phyloP scores from a whole-genome alignment of 2,797 vertebrate species.

The Micrastur ruficollis region DNA sequence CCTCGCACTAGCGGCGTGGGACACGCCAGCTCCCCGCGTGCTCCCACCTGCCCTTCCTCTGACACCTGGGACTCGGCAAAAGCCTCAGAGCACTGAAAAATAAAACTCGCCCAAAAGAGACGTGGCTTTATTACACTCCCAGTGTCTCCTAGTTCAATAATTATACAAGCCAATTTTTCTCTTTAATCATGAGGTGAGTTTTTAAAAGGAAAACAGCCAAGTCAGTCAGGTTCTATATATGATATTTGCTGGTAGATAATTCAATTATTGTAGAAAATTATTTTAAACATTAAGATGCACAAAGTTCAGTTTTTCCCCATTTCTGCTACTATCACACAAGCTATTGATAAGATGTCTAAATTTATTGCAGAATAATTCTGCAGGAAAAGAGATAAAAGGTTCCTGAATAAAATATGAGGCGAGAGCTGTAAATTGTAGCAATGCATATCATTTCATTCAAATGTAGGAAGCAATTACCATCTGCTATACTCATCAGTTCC shows the following conservation, averaged over 20 bases:
- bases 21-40: rapidly evolving
- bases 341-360: slow-evolving; percentile 99
- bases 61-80: rapidly evolving
- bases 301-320: slow-evolving; percentile 88
- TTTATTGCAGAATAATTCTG: slow-evolving; percentile 99
- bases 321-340: slow-evolving; percentile 92
- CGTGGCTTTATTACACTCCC: background rate
- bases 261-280: slow-evolving; percentile 96
- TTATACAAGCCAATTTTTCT: background rate
- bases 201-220: slow-evolving; percentile 48
- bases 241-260: slow-evolving; percentile 86
- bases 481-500: slow-evolving; percentile 99
- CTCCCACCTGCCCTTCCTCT: background rate
- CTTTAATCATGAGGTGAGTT: slow-evolving; percentile 60
- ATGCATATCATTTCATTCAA: slow-evolving; percentile 99
- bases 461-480: slow-evolving; percentile 99
- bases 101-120: background rate
- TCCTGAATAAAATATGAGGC: slow-evolving; percentile 99
- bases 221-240: slow-evolving; percentile 61
- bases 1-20: rapidly evolving
- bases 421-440: slow-evolving; percentile 99
- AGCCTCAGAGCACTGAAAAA: background rate
- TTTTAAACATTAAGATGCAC: slow-evolving; percentile 92
- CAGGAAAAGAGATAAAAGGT: slow-evolving; percentile 99
- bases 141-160: background rate